A percentile compares a stretch with the other conserved stretches of the same genome.
Evolutionary conservation across 1,140 invertebrate species (phyloP).

Genomic region (Apis laboriosa): DNA sequence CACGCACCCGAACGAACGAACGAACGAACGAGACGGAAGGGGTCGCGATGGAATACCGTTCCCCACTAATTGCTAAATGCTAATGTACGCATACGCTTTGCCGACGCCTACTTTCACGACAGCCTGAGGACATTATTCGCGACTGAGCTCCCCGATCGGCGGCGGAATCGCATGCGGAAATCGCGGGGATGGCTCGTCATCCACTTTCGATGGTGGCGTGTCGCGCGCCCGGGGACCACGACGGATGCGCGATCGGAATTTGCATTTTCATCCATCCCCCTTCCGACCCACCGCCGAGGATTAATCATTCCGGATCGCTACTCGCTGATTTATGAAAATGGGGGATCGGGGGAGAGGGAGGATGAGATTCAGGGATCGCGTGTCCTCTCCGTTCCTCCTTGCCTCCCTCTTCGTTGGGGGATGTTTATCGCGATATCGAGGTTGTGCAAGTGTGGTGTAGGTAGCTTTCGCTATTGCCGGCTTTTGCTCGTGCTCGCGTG

Average conservation of each 20-base stretch:
- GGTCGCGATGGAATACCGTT: slow-evolving; percentile 26
- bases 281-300: slow-evolving; percentile 9
- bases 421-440: slow-evolving; percentile 31
- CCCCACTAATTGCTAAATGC: slow-evolving; percentile 68
- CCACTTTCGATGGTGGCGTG: slow-evolving; percentile 13
- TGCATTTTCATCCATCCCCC: slow-evolving; percentile 26
- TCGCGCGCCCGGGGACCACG: slow-evolving; percentile 32
- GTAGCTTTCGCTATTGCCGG: not conserved
- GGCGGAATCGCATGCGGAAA: slow-evolving; percentile 15
- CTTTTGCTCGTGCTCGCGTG: not conserved
- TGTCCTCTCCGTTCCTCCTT: not conserved
- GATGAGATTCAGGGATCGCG: slow-evolving; percentile 11
- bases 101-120: slow-evolving; percentile 51
- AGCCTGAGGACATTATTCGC: slow-evolving; percentile 34
- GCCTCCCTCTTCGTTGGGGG: not conserved
- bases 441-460: not conserved
- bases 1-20: slow-evolving; percentile 11
- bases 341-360: slow-evolving; percentile 4
- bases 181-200: slow-evolving; percentile 35
- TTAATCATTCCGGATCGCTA: slow-evolving; percentile 55
- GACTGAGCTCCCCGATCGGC: slow-evolving; percentile 23
- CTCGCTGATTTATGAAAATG: slow-evolving; percentile 52
- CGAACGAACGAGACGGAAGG: not conserved
- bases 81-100: slow-evolving; percentile 64
- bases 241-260: slow-evolving; percentile 17